Evolutionary conservation across 2,113 vertebrate species (phyloP).

Genomic region (Hymenochirus boettgeri): DNA sequence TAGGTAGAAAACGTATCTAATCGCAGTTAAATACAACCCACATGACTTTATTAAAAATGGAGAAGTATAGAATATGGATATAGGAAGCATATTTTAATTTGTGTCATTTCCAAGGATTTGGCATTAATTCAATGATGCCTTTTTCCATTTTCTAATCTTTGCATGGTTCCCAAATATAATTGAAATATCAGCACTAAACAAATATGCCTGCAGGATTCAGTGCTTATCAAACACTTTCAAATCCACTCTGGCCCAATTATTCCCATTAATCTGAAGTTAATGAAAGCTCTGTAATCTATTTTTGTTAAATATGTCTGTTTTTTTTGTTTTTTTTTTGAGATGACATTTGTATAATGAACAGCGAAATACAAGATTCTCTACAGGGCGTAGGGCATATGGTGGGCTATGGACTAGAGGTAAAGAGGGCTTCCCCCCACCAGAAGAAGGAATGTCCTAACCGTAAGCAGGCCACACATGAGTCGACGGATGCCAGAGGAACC

Average conservation of each 20-base stretch:
- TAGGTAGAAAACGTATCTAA: no score
- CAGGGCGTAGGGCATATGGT: no score
- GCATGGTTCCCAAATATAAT: slow-evolving; percentile 44
- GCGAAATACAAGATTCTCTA: no score
- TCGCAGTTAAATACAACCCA: no score
- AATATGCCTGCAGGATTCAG: slow-evolving; percentile 47
- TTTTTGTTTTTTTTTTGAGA: slow-evolving; percentile 19
- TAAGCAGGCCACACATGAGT: no score
- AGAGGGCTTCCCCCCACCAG: no score
- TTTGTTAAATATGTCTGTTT: slow-evolving; percentile 7
- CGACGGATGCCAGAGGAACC: no score
- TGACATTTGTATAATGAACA: slow-evolving; percentile 16
- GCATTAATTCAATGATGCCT: slow-evolving; percentile 47
- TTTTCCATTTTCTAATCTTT: slow-evolving; percentile 44
- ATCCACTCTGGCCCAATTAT: slow-evolving; percentile 48
- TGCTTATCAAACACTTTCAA: slow-evolving; percentile 46
- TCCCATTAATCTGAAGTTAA: slow-evolving; percentile 44
- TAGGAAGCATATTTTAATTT: slow-evolving; percentile 40
- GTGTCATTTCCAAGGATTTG: slow-evolving; percentile 34
- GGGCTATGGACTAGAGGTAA: no score
- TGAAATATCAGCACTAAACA: slow-evolving; percentile 46
- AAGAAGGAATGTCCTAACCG: no score
- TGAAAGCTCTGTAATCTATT: slow-evolving; percentile 34
- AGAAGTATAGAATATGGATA: slow-evolving; percentile 17
- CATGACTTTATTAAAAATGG: no score